phyloP scores from a whole-genome alignment of 2,113 vertebrate genomes.

The Oncorhynchus masou region DNA sequence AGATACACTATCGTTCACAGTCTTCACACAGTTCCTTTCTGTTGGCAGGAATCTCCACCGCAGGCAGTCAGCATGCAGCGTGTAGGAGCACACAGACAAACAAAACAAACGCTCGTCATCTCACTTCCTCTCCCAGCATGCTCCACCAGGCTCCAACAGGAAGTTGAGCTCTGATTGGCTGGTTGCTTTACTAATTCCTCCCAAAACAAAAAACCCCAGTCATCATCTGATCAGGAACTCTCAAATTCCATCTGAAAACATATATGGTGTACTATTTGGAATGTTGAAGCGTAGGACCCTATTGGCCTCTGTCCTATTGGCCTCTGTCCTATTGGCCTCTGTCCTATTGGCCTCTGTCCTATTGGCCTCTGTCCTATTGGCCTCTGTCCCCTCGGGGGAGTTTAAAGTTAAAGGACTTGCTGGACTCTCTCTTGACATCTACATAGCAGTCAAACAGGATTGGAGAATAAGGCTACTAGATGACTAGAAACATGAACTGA shows the following conservation, averaged over 20 bases:
- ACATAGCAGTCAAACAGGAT: not conserved
- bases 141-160: not conserved
- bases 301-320: not conserved
- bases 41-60: not conserved
- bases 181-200: slow-evolving; percentile 50
- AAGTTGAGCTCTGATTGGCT: slow-evolving; percentile 50
- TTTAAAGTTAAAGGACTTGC: not conserved
- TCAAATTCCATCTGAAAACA: not conserved
- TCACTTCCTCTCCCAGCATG: slow-evolving; percentile 57
- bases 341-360: too few species aligned
- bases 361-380: too few species aligned
- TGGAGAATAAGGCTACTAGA: not conserved
- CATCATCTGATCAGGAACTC: slow-evolving; percentile 44
- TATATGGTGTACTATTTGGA: not conserved
- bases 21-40: not conserved
- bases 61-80: not conserved
- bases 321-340: too few species aligned
- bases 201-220: slow-evolving; percentile 49
- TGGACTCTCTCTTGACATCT: not conserved
- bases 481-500: not conserved
- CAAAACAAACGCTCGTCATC: not conserved
- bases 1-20: not conserved
- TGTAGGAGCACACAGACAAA: not conserved
- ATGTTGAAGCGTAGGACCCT: not conserved
- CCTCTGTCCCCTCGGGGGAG: not conserved